These are phyloP conservation scores for Rhagonycha lutea DNA, from an alignment of 2,888 invertebrate species.

Conservation along the genomic window DNA sequence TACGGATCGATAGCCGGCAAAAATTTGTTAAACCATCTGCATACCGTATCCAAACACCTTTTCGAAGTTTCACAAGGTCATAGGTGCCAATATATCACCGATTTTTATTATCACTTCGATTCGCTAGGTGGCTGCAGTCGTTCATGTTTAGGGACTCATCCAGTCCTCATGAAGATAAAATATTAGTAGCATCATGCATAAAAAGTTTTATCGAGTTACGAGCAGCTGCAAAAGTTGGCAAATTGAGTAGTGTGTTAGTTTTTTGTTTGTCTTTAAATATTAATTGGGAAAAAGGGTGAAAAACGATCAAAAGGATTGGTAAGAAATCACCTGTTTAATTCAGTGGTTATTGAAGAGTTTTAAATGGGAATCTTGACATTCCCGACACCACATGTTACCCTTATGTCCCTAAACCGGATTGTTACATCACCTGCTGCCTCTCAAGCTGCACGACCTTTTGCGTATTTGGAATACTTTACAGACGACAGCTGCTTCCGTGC, in stretches of 20 bases:
- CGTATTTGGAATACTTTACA: slow-evolving; percentile 39
- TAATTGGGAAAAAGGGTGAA: not conserved
- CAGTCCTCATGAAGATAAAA: too few species aligned
- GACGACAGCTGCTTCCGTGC: slow-evolving; percentile 45
- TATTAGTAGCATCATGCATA: not conserved
- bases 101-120: not conserved
- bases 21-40: not conserved
- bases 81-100: not conserved
- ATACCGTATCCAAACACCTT: too few species aligned
- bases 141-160: too few species aligned
- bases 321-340: slow-evolving; percentile 35
- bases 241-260: slow-evolving; percentile 5
- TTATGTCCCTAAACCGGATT: slow-evolving; percentile 43
- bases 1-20: not conserved
- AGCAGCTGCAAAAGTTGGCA: slow-evolving; percentile 17
- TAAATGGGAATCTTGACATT: slow-evolving; percentile 16
- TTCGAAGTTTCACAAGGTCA: not conserved
- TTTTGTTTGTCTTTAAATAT: slow-evolving; percentile 6
- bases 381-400: slow-evolving; percentile 42
- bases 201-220: not conserved
- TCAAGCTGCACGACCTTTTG: slow-evolving; percentile 42
- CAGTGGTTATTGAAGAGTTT: slow-evolving; percentile 24
- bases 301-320: slow-evolving; percentile 5
- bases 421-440: slow-evolving; percentile 43
- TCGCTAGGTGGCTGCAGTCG: too few species aligned